These are phyloP conservation scores for Dipus sagitta DNA, from an alignment of 2,797 vertebrate species.

Conservation along the genomic window DNA sequence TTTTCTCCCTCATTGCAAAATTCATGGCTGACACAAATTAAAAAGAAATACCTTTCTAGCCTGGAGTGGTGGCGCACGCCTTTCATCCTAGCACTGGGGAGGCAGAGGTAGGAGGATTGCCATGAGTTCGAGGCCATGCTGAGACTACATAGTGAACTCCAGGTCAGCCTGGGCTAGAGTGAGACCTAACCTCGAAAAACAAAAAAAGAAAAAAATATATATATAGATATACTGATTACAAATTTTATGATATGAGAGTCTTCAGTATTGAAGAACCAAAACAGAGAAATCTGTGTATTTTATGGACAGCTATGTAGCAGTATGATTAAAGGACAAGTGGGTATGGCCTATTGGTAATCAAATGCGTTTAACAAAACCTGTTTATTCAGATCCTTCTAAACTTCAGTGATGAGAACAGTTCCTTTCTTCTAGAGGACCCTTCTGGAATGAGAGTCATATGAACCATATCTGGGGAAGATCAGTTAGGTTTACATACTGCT, in stretches of 20 bases:
- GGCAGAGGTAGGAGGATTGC: no score
- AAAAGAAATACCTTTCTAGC: no score
- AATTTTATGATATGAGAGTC: background rate
- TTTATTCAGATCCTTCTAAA: slow-evolving; percentile 6
- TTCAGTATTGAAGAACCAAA: background rate
- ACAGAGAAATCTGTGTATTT: background rate
- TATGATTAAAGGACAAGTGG: background rate
- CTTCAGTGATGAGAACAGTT: background rate
- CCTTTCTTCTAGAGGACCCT: background rate
- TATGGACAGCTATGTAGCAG: background rate
- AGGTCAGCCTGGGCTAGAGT: no score
- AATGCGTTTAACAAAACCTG: background rate
- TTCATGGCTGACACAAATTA: background rate
- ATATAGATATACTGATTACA: no score
- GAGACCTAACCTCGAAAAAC: no score
- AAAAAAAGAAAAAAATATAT: no score
- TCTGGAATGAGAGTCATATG: background rate
- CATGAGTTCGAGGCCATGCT: no score
- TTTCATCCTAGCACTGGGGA: no score
- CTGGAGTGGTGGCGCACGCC: no score
- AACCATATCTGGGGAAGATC: background rate
- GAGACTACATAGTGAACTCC: no score
- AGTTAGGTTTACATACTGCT: background rate
- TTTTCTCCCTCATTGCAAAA: background rate
- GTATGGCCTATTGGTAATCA: background rate